Conservation (phyloP, 2,113 vertebrate genomes). For the Lutjanus erythropterus region DNA sequence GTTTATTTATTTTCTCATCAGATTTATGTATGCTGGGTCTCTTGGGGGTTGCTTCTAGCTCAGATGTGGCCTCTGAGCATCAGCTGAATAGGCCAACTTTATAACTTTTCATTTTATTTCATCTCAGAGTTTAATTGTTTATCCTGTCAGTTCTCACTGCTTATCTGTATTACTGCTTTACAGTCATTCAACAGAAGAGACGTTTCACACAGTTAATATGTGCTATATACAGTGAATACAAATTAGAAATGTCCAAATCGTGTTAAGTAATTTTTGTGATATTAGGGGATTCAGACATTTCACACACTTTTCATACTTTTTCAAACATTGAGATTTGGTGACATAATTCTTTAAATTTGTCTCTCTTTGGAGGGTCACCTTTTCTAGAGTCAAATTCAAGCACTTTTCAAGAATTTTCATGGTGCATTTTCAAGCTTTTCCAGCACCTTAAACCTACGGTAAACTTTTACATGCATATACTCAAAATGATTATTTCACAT, state of each 20-base stretch:
- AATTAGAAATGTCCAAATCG: background rate
- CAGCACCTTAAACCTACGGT: too few relatives aligned
- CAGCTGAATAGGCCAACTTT: too few relatives aligned
- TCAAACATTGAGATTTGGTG: too few relatives aligned
- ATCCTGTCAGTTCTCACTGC: background rate
- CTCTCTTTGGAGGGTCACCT: background rate
- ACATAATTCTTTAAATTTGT: background rate
- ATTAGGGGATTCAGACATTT: background rate
- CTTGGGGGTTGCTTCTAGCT: too few relatives aligned
- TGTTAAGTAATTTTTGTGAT: background rate
- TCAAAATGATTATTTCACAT: too few relatives aligned
- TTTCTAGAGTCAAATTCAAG: too few relatives aligned
- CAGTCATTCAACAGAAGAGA: background rate
- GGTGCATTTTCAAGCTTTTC: too few relatives aligned
- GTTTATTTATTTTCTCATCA: too few relatives aligned
- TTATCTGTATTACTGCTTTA: background rate
- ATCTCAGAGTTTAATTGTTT: background rate
- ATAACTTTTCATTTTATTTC: background rate
- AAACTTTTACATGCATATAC: too few relatives aligned
- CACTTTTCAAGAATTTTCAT: too few relatives aligned
- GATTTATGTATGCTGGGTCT: too few relatives aligned
- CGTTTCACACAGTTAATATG: background rate
- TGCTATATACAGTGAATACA: background rate
- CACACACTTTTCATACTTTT: background rate
- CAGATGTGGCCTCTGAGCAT: too few relatives aligned